phyloP scores from a whole-genome alignment of 1,140 invertebrate genomes.

The Teleogryllus occipitalis region DNA sequence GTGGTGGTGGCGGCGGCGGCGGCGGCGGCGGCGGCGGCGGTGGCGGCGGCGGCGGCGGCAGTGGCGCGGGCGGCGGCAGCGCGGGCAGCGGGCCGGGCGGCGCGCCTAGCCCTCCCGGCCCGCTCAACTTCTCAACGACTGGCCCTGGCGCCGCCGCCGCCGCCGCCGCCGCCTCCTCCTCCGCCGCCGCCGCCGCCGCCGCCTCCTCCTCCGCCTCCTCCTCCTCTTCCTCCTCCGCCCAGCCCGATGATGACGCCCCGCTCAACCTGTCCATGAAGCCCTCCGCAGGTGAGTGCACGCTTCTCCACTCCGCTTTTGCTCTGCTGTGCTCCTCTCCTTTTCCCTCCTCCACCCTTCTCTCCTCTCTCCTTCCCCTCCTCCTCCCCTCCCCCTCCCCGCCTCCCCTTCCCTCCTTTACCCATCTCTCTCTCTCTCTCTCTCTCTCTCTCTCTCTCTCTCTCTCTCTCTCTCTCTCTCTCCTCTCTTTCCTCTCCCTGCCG shows the following conservation, averaged over 20 bases:
- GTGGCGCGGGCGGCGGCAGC: conserved; percentile 29
- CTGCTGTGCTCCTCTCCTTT: background rate
- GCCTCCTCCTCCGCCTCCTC: conserved; percentile 36
- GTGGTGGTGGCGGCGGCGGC: background rate
- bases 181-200: conserved; percentile 51
- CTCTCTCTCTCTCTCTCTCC: too few relatives aligned
- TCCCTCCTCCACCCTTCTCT: conserved; percentile 16
- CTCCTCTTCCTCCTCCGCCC: conserved; percentile 37
- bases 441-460: conserved; percentile 23
- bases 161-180: conserved; percentile 50
- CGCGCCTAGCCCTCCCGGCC: conserved; percentile 31
- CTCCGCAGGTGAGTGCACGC: background rate
- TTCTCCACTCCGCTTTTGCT: too few relatives aligned
- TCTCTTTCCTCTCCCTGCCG: background rate
- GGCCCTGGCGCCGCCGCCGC: conserved; percentile 17
- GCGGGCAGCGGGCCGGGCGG: conserved; percentile 17
- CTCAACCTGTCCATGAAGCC: conserved; percentile 75
- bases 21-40: too few relatives aligned
- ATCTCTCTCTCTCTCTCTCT: conserved; percentile 17
- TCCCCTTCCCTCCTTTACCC: conserved; percentile 17
- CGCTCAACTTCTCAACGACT: conserved; percentile 35
- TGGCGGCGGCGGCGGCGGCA: too few relatives aligned
- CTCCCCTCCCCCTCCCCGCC: conserved; percentile 20
- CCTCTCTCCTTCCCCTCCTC: conserved; percentile 22
- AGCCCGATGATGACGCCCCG: conserved; percentile 59